Conservation (phyloP, 2,113 vertebrate genomes). For the zebrafish (Danio rerio) region DNA sequence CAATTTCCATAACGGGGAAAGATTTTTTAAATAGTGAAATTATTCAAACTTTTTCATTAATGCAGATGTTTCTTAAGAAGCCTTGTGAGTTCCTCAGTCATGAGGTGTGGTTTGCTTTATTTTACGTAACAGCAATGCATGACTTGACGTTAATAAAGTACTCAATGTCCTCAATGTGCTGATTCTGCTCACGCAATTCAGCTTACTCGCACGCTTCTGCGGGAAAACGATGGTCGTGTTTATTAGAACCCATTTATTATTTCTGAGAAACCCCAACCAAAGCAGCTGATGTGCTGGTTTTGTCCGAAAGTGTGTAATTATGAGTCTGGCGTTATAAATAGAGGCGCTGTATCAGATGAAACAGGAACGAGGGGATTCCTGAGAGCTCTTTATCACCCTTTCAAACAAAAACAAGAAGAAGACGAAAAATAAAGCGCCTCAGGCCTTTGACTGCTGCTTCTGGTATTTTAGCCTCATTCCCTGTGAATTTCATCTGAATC, state of each 20-base stretch:
- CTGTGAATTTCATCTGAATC: conserved; percentile 1
- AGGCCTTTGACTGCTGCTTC: background rate
- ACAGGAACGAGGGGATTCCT: conserved; percentile 9
- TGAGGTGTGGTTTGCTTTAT: background rate
- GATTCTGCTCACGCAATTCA: background rate
- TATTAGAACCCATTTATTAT: background rate
- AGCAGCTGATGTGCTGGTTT: background rate
- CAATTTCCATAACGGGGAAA: background rate
- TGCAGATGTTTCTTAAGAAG: too few species aligned
- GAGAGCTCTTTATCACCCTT: background rate
- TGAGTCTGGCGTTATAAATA: background rate
- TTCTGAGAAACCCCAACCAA: background rate
- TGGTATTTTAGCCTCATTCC: background rate
- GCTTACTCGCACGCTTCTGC: background rate
- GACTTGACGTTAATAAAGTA: background rate
- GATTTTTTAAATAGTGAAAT: background rate
- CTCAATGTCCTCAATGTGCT: background rate
- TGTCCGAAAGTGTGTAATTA: background rate
- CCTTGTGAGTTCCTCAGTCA: background rate
- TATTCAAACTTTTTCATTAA: too few species aligned
- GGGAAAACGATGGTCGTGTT: background rate
- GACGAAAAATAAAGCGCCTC: background rate
- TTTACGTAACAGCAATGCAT: background rate
- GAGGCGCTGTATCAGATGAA: background rate
- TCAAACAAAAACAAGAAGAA: conserved; percentile 1